phyloP scores from a whole-genome alignment of 2,888 invertebrate genomes.

The Brachyptera putata region DNA sequence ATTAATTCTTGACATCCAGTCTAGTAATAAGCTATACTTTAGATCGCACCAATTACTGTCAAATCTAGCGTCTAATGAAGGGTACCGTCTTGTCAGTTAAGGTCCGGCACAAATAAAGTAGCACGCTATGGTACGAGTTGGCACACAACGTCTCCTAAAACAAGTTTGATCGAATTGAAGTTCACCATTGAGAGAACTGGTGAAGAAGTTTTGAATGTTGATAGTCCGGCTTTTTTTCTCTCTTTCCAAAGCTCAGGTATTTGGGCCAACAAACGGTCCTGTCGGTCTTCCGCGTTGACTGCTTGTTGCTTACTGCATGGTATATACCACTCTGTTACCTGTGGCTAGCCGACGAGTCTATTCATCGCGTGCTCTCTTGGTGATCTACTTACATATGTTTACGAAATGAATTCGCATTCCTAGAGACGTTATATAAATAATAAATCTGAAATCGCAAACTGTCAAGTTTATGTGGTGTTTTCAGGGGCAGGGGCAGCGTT shows the following conservation, averaged over 20 bases:
- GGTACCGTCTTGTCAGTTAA: background rate
- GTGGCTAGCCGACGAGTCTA: too few species aligned
- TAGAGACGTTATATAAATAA: too few species aligned
- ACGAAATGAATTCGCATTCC: too few species aligned
- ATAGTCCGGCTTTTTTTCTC: constrained; percentile 10
- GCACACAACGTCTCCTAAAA: constrained; percentile 1
- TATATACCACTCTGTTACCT: too few species aligned
- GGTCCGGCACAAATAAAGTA: background rate
- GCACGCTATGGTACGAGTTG: constrained; percentile 15
- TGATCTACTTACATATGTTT: too few species aligned
- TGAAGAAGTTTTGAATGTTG: constrained; percentile 9
- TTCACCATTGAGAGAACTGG: background rate
- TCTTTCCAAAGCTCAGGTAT: background rate
- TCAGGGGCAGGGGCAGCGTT: too few species aligned
- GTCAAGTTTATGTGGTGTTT: too few species aligned
- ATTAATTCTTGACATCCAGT: too few species aligned
- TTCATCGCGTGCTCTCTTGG: too few species aligned
- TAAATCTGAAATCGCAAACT: background rate
- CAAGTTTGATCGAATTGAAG: constrained; percentile 1
- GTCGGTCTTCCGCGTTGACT: constrained; percentile 12
- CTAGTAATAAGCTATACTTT: too few species aligned
- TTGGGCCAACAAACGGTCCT: constrained; percentile 20
- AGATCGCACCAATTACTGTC: background rate
- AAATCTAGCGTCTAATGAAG: background rate
- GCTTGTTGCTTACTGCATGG: too few species aligned